Evolutionary conservation across 2,888 invertebrate species (phyloP), one percentile per base, ranked within the genome.

Genomic region (Eurois occulta): DNA sequence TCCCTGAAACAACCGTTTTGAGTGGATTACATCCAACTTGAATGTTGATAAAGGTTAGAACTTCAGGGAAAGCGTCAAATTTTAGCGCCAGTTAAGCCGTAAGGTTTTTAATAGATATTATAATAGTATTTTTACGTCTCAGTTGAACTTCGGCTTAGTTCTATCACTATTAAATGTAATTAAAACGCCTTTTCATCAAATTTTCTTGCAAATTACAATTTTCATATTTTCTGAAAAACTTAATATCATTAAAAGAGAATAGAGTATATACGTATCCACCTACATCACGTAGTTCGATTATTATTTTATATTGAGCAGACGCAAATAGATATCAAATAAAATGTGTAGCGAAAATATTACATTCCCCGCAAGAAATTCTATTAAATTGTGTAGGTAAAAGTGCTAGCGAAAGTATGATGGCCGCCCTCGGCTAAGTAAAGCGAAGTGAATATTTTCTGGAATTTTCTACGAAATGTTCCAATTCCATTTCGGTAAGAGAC

Each of bases 401-500:
- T 90, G 21, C 62, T 62, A 91, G 93, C 93, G 91, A 95, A 96
- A 96, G 95, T 95, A 95, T 95, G 95, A 96, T 96, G 96, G 95
- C 91, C 90, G 91, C 93, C 93, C 91, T 92, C 90, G 84, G 94
- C 94, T 95, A 96, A 95, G 96, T 96, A 95, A 95, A 95, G 95
- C 94, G 95, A 95, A 95, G 94, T 93, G 95, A 95, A 95, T 95
- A 95, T 96, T 94, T 95, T 94, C 95, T 95, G 93, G 94, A 96
- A 96, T 94, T 95, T 96, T 96, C 95, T 93, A 93, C 95, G 94
- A 93, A 96, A 96, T 96, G 96, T 95, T 96, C 96, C 96, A 96
- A 96, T 96, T 96, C 96, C 96, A 96, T 96, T 96, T 96, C 96
- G 95, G 95, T 96, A 95, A 96, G 94, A 96, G 96, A 96, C 96